Evolutionary conservation across 1,140 invertebrate genomes (phyloP).

Genomic region (Apis laboriosa): DNA sequence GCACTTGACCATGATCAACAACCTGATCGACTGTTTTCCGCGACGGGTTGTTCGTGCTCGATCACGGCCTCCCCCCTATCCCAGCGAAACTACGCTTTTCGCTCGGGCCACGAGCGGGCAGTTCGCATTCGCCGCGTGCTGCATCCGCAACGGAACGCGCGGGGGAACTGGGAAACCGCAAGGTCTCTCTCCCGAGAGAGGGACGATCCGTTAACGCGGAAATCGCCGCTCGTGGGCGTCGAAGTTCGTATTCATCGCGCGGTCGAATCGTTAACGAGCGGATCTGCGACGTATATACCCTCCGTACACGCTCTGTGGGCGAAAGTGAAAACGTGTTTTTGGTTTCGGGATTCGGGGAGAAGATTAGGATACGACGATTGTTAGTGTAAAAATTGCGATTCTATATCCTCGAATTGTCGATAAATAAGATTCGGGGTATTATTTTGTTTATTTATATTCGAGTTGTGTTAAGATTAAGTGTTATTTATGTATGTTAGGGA

Average conservation of each 20-base stretch:
- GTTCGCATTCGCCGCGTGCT: slow-evolving; percentile 13
- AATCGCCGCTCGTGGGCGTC: slow-evolving; percentile 42
- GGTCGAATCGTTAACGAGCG: slow-evolving; percentile 53
- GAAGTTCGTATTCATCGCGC: slow-evolving; percentile 57
- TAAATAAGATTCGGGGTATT: too few species aligned
- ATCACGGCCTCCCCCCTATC: slow-evolving; percentile 3
- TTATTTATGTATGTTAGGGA: too few species aligned
- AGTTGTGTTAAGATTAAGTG: too few species aligned
- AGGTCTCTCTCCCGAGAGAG: slow-evolving; percentile 50
- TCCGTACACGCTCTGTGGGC: neutral
- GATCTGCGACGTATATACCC: slow-evolving; percentile 23
- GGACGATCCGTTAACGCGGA: slow-evolving; percentile 47
- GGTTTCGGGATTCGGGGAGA: neutral
- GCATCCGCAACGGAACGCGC: slow-evolving; percentile 48
- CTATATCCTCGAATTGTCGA: too few species aligned
- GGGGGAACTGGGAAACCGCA: slow-evolving; percentile 49
- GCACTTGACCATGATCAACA: slow-evolving; percentile 4
- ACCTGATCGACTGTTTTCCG: slow-evolving; percentile 13
- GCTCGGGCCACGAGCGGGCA: neutral
- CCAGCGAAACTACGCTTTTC: slow-evolving; percentile 19
- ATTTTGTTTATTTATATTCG: too few species aligned
- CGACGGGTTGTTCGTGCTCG: slow-evolving; percentile 15
- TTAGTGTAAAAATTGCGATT: too few species aligned
- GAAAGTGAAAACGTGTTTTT: slow-evolving; percentile 10
- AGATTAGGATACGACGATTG: too few species aligned